Conservation (phyloP, 2,113 vertebrate genomes). For the Eretmochelys imbricata region DNA sequence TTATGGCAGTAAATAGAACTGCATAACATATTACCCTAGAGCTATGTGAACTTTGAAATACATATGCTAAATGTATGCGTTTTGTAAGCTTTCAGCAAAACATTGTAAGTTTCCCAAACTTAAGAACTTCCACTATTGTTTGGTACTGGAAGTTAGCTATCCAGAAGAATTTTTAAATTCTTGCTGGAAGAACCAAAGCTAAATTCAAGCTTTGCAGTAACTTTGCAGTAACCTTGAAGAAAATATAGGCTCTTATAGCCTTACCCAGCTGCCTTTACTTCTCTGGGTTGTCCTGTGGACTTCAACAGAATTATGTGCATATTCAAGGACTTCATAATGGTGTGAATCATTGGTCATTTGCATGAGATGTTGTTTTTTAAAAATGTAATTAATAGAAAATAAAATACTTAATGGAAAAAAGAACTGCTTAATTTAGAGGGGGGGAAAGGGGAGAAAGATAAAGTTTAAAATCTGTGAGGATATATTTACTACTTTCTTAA, state of each 20-base stretch:
- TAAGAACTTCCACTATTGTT: neutral
- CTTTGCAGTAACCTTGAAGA: neutral
- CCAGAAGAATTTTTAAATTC: neutral
- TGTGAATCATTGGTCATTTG: neutral
- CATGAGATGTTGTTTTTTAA: neutral
- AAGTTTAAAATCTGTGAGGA: neutral
- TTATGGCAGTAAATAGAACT: conserved; percentile 52
- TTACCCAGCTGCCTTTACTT: neutral
- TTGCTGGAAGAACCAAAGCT: fast-evolving
- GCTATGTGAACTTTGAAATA: conserved; percentile 44
- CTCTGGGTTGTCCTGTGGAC: neutral
- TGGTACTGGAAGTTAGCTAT: neutral
- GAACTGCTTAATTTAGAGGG: neutral
- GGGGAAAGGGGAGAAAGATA: fast-evolving
- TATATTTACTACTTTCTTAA: neutral
- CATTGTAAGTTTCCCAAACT: conserved; percentile 4
- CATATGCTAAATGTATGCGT: neutral
- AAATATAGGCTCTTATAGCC: neutral
- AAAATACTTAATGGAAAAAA: neutral
- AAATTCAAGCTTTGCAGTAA: neutral
- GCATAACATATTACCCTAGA: conserved; percentile 52
- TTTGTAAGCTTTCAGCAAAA: conserved; percentile 6
- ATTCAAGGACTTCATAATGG: neutral
- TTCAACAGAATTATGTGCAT: neutral
- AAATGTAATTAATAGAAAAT: neutral